A percentile compares a stretch with the other conserved stretches of the same genome.
Evolutionary conservation across 2,113 vertebrate genomes (phyloP).

Genomic region (Syngnathus scovelli): DNA sequence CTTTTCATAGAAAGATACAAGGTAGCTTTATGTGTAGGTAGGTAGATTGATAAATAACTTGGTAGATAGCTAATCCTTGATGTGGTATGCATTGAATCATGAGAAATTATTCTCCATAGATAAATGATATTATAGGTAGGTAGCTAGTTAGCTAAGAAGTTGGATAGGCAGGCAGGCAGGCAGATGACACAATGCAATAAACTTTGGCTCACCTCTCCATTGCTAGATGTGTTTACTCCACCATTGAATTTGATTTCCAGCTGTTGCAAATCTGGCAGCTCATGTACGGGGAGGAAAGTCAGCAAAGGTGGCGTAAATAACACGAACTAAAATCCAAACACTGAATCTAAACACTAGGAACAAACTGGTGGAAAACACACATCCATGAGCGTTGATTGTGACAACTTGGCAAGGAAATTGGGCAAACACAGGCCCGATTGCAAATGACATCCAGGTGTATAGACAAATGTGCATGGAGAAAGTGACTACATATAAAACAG

Average conservation of each 20-base stretch:
- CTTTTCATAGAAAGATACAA: background rate
- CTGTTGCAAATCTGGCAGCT: background rate
- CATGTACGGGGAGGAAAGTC: background rate
- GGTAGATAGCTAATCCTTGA: too few species aligned
- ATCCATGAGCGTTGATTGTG: background rate
- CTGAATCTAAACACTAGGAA: background rate
- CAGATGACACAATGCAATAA: background rate
- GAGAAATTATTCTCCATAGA: too few species aligned
- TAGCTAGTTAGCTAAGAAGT: background rate
- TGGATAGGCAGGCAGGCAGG: background rate
- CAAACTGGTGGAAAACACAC: conserved; percentile 2
- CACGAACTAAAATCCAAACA: background rate
- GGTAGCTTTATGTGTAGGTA: background rate
- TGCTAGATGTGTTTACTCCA: background rate
- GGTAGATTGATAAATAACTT: too few species aligned
- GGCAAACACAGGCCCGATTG: background rate
- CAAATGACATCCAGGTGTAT: background rate
- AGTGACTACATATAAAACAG: background rate
- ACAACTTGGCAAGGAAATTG: background rate
- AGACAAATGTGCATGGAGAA: background rate
- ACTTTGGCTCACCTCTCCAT: background rate
- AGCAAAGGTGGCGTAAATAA: background rate
- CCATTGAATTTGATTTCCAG: background rate
- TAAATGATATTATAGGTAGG: background rate
- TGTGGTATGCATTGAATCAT: too few species aligned